Conservation (phyloP, 2,113 vertebrate species). For the Nycticebus coucang region DNA sequence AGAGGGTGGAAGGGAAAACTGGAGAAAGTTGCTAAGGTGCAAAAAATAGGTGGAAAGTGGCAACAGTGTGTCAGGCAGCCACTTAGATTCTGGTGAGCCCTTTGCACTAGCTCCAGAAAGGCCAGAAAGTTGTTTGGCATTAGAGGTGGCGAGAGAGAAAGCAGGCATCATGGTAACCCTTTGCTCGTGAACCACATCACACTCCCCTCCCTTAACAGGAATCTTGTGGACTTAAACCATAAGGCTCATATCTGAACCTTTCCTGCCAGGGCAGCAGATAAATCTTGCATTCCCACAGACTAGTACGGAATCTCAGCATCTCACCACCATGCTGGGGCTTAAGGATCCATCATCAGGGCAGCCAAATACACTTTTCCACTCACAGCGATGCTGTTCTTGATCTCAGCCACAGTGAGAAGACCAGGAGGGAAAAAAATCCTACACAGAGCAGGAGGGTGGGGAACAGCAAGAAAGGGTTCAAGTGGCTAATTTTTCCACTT, state of each 20-base stretch:
- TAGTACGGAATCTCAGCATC: slow-evolving; percentile 68
- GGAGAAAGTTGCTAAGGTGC: background rate
- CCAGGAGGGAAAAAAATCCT: slow-evolving; percentile 33
- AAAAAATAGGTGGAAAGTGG: background rate
- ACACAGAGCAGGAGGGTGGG: slow-evolving; percentile 41
- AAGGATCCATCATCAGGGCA: slow-evolving; percentile 79
- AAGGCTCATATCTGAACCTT: slow-evolving; percentile 61
- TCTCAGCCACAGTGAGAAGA: slow-evolving; percentile 81
- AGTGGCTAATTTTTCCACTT: slow-evolving; percentile 81
- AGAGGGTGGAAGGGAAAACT: background rate
- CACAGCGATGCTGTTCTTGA: slow-evolving; percentile 77
- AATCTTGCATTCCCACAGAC: slow-evolving; percentile 77
- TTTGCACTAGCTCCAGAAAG: slow-evolving; percentile 45
- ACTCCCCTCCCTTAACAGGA: slow-evolving; percentile 77
- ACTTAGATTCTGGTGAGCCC: background rate
- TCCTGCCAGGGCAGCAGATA: slow-evolving; percentile 70
- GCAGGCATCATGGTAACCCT: slow-evolving; percentile 55
- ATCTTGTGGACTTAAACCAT: slow-evolving; percentile 79
- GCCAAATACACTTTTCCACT: slow-evolving; percentile 78
- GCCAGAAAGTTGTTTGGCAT: slow-evolving; percentile 64
- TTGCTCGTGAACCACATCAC: slow-evolving; percentile 68
- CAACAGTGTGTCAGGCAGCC: background rate
- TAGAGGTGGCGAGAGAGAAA: slow-evolving; percentile 49
- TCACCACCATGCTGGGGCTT: slow-evolving; percentile 62
- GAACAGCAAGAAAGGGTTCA: slow-evolving; percentile 64